Conservation (phyloP, 2,888 invertebrate genomes). For the Drosophila ochracea region DNA sequence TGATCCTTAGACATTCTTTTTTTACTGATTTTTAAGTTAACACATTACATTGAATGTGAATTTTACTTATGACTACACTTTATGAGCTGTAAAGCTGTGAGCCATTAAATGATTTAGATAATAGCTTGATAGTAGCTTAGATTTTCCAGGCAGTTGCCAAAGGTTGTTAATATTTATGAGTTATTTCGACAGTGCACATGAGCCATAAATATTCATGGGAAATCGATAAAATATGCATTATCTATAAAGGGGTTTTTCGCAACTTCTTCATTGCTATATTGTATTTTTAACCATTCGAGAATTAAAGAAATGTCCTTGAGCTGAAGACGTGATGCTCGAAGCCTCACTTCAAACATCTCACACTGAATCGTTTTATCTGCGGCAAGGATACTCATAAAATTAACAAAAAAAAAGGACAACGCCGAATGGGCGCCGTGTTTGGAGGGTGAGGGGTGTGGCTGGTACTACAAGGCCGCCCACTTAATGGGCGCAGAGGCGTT, state of each 20-base stretch:
- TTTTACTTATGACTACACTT: not conserved
- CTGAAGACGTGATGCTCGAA: slow-evolving; percentile 17
- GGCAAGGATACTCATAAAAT: slow-evolving; percentile 32
- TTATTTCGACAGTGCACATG: slow-evolving; percentile 11
- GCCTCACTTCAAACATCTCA: slow-evolving; percentile 31
- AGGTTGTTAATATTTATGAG: slow-evolving; percentile 32
- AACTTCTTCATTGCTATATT: not conserved
- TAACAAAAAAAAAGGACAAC: slow-evolving; percentile 24
- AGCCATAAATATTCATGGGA: slow-evolving; percentile 37
- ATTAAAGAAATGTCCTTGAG: slow-evolving; percentile 37
- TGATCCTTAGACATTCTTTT: not conserved
- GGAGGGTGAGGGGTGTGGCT: not conserved
- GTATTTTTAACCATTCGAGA: slow-evolving; percentile 27
- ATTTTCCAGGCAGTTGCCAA: slow-evolving; percentile 30
- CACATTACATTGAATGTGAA: not conserved
- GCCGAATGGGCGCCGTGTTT: slow-evolving; percentile 14
- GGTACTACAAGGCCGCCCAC: slow-evolving; percentile 5
- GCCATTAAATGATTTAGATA: slow-evolving; percentile 10
- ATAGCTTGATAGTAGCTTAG: slow-evolving; percentile 12
- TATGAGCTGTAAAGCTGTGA: not conserved
- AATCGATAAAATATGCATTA: slow-evolving; percentile 11
- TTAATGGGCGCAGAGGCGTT: slow-evolving; percentile 26
- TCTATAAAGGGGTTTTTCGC: not conserved
- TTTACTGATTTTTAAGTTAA: not conserved
- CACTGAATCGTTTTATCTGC: slow-evolving; percentile 31